Percentiles rank a stretch among this genome's conserved stretches.
Conservation (phyloP, 2,113 vertebrate species). For the Ptyas mucosa region DNA sequence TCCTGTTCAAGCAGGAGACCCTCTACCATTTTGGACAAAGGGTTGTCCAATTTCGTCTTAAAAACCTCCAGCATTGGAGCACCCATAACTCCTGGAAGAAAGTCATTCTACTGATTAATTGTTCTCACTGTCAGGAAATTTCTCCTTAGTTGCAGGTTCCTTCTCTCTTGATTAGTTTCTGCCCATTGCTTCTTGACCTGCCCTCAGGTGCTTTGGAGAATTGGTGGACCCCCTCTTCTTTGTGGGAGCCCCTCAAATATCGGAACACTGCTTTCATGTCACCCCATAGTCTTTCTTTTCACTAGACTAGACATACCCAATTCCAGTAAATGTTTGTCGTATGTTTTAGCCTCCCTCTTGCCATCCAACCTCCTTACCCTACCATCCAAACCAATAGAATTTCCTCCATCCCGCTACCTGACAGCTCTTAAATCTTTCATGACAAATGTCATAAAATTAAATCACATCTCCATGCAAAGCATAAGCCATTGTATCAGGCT, state of each 20-base stretch:
- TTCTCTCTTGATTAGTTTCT: not conserved
- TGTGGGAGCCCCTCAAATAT: not conserved
- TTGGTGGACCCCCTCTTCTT: not conserved
- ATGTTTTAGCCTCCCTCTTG: not conserved
- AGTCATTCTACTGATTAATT: not conserved
- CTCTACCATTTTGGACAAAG: no score
- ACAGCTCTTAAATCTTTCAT: not conserved
- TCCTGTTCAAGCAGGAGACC: not conserved
- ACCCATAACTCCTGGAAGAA: not conserved
- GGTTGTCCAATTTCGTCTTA: not conserved
- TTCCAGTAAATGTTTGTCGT: not conserved
- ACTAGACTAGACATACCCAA: not conserved
- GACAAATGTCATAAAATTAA: not conserved
- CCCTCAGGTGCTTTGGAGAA: not conserved
- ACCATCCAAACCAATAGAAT: not conserved
- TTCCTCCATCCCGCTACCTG: not conserved
- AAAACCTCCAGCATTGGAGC: not conserved
- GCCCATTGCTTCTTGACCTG: not conserved
- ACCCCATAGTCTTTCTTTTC: not conserved
- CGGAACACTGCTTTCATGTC: not conserved
- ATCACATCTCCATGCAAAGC: not conserved
- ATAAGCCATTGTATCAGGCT: not conserved
- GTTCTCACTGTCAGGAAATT: not conserved
- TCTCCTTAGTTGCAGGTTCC: not conserved
- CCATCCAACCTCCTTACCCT: not conserved